Evolutionary conservation across 2,888 invertebrate genomes (phyloP).

Genomic region (Sesamia inferens): DNA sequence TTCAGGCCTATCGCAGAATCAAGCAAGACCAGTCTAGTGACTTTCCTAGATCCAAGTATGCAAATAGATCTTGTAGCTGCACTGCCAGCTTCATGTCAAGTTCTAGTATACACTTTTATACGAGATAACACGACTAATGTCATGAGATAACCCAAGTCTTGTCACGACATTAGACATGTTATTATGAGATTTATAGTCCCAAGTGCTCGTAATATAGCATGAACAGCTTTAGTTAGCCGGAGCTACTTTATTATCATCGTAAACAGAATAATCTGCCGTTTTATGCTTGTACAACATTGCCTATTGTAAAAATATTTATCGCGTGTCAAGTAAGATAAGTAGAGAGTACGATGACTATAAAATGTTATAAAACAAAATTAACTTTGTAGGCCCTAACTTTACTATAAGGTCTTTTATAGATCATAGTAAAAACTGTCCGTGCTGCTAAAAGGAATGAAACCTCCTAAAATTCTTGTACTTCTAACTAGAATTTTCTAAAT

Average conservation of each 20-base stretch:
- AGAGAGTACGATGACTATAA: not conserved
- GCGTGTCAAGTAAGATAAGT: slow-evolving; percentile 29
- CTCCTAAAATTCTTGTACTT: slow-evolving; percentile 30
- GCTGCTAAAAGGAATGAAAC: slow-evolving; percentile 3
- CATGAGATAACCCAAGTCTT: slow-evolving; percentile 33
- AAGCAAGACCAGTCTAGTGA: slow-evolving; percentile 6
- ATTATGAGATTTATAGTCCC: slow-evolving; percentile 58
- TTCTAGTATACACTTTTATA: slow-evolving; percentile 38
- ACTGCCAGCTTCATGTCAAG: slow-evolving; percentile 24
- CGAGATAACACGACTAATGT: slow-evolving; percentile 31
- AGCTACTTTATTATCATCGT: slow-evolving; percentile 58
- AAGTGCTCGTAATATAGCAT: slow-evolving; percentile 45
- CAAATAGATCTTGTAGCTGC: slow-evolving; percentile 39
- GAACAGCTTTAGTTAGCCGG: slow-evolving; percentile 44
- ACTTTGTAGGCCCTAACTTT: not conserved
- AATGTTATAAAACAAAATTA: slow-evolving; percentile 8
- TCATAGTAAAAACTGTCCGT: not conserved
- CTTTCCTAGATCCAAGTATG: slow-evolving; percentile 45
- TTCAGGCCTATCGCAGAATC: slow-evolving; percentile 11
- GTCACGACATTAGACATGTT: slow-evolving; percentile 55
- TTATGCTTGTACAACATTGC: slow-evolving; percentile 40
- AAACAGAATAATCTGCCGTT: slow-evolving; percentile 58
- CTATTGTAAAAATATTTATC: slow-evolving; percentile 49
- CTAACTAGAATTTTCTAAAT: slow-evolving; percentile 13
- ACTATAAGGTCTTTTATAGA: not conserved